Conservation (phyloP, 1,140 invertebrate species). For the Hirudo medicinalis region DNA sequence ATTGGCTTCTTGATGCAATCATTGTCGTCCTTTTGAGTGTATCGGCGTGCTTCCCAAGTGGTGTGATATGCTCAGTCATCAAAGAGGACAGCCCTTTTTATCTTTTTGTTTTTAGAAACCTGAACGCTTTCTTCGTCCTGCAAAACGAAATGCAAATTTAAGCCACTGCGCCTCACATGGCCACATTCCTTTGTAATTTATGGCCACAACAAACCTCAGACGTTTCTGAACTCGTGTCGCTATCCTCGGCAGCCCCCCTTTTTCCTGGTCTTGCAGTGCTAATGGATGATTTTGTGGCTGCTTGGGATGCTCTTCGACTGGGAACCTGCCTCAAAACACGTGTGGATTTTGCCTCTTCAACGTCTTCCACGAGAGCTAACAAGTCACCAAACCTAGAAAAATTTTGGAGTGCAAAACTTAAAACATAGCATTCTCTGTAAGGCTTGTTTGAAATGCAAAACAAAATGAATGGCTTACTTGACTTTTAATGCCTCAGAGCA, state of each 20-base stretch:
- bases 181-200: not conserved
- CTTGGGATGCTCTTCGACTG: slow-evolving; percentile 21
- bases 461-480: slow-evolving; percentile 44
- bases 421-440: too few relatives aligned
- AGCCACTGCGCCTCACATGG: not conserved
- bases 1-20: too few relatives aligned
- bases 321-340: slow-evolving; percentile 42
- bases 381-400: slow-evolving; percentile 61
- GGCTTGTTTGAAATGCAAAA: not conserved
- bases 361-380: slow-evolving; percentile 69
- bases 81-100: not conserved
- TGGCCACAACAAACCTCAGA: slow-evolving; percentile 9
- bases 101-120: slow-evolving; percentile 5
- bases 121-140: slow-evolving; percentile 8
- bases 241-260: slow-evolving; percentile 25
- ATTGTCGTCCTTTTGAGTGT: too few relatives aligned
- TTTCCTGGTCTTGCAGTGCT: slow-evolving; percentile 18
- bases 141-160: not conserved
- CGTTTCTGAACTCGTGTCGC: slow-evolving; percentile 12
- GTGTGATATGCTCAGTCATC: not conserved
- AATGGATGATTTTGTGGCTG: slow-evolving; percentile 4
- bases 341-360: slow-evolving; percentile 54
- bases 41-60: too few relatives aligned
- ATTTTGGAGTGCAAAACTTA: slow-evolving; percentile 17
- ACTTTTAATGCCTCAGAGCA: slow-evolving; percentile 70